Evolutionary conservation across 1,140 invertebrate genomes (phyloP), one percentile per base, ranked within the genome.

Genomic region (Trinorchestia longiramus): DNA sequence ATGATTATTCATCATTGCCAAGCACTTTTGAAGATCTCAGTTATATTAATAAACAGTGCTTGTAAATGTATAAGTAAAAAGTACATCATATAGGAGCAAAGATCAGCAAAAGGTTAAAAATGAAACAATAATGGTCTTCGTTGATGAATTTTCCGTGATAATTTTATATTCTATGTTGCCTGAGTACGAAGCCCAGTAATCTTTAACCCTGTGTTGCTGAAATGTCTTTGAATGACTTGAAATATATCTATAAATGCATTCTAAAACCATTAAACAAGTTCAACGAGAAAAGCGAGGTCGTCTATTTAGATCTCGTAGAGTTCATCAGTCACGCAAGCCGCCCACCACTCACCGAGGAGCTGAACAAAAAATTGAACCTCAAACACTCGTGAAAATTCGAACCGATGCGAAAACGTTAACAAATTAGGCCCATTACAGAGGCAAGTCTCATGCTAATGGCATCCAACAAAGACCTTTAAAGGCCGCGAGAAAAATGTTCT

Each of bases 361-460:
- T 0, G 23, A n/a, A n/a, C 36, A 94, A 94, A 47, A 94, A 94
- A 94, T 94, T 43, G 43, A 45, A 45, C 92, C 44, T 94, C 92
- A 94, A 94, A 45, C 43, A 45, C 90, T 88, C 92, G 43, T 94
- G 92, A 94, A 94, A 94, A 94, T 94, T 94, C 92, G 43, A 43
- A 94, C 44, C 92, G 92, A 94, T 45, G 44, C 41, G 43, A 94
- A 94, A 94, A 94, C 92, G 43, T 94, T 45, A 94, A 94, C 92
- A 94, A 94, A 94, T 94, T 94, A 45, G 92, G 43, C 44, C 44
- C 92, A 94, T 94, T 94, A 45, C 43, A 94, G 92, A 91, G 92
- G 92, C 43, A 47, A 94, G 92, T 94, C 92, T 94, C 92, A 94
- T 94, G 92, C 92, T 94, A 94, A 94, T 94, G 88, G 88, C 88